phyloP scores from a whole-genome alignment of 2,888 invertebrate genomes.

The Drosophila robusta region DNA sequence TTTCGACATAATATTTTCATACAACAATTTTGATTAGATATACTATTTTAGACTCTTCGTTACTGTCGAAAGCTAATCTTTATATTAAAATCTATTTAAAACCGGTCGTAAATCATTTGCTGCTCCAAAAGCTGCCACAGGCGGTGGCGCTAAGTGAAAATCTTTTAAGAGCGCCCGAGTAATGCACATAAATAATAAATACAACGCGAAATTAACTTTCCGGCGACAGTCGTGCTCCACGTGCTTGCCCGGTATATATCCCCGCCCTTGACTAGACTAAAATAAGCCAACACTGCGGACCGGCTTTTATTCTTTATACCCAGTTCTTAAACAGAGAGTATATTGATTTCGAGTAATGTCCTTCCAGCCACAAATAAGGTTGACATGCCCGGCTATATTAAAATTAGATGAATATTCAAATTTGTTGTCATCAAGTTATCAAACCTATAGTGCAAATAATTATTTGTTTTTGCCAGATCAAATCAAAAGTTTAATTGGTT shows the following conservation, averaged over 20 bases:
- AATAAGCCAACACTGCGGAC: slow-evolving; percentile 20
- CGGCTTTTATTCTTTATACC: neutral
- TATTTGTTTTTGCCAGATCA: too few species aligned
- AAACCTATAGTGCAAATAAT: too few species aligned
- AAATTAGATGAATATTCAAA: too few species aligned
- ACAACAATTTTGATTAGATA: neutral
- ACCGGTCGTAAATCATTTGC: slow-evolving; percentile 45
- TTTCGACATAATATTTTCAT: neutral
- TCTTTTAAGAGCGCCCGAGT: slow-evolving; percentile 68
- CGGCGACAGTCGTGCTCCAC: slow-evolving; percentile 68
- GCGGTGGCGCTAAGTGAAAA: slow-evolving; percentile 65
- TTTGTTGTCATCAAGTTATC: too few species aligned
- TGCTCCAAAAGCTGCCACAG: slow-evolving; percentile 43
- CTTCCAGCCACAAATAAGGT: too few species aligned
- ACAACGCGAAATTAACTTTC: slow-evolving; percentile 76
- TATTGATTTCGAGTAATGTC: neutral
- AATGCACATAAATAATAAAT: slow-evolving; percentile 78
- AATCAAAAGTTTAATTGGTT: too few species aligned
- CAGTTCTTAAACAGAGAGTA: neutral
- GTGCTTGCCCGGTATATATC: slow-evolving; percentile 47
- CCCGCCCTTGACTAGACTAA: slow-evolving; percentile 22
- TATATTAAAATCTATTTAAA: slow-evolving; percentile 36
- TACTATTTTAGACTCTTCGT: slow-evolving; percentile 10
- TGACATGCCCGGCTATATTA: too few species aligned
- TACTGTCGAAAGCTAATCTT: slow-evolving; percentile 29